Evolutionary conservation across 2,797 vertebrate species (phyloP).

Genomic region (Leptodon cayanensis): DNA sequence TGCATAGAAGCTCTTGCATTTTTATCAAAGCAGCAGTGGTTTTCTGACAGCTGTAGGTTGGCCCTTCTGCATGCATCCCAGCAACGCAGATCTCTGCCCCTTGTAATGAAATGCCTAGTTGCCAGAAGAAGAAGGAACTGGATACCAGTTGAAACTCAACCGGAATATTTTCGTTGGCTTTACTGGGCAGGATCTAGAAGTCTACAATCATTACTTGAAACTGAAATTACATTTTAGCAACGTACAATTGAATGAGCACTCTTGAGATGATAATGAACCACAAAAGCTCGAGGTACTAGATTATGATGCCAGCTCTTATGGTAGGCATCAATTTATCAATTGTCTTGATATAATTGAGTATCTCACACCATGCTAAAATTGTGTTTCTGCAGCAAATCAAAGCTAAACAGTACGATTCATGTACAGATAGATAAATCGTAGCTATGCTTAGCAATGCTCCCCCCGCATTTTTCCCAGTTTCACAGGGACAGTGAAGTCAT

Average conservation of each 20-base stretch:
- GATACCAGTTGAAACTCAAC: neutral
- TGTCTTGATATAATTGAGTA: neutral
- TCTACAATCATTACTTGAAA: neutral
- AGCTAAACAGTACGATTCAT: neutral
- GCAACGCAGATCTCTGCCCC: neutral
- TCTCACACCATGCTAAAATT: neutral
- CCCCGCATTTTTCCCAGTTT: neutral
- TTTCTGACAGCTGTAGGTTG: neutral
- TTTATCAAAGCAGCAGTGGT: neutral
- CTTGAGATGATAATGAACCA: slow-evolving; percentile 18
- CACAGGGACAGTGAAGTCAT: neutral
- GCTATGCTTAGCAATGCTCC: neutral
- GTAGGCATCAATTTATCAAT: slow-evolving; percentile 38
- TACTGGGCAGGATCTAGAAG: neutral
- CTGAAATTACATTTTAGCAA: neutral
- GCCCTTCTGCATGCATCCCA: neutral
- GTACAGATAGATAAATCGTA: neutral
- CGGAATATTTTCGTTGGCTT: neutral
- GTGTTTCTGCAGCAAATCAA: slow-evolving; percentile 20
- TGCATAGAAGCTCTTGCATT: neutral
- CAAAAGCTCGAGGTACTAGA: neutral
- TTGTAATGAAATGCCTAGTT: neutral
- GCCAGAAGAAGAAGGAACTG: neutral
- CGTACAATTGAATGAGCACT: neutral
- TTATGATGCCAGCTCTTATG: neutral